Conservation (phyloP, 1,140 invertebrate species). For the Drosophila trapezifrons region DNA sequence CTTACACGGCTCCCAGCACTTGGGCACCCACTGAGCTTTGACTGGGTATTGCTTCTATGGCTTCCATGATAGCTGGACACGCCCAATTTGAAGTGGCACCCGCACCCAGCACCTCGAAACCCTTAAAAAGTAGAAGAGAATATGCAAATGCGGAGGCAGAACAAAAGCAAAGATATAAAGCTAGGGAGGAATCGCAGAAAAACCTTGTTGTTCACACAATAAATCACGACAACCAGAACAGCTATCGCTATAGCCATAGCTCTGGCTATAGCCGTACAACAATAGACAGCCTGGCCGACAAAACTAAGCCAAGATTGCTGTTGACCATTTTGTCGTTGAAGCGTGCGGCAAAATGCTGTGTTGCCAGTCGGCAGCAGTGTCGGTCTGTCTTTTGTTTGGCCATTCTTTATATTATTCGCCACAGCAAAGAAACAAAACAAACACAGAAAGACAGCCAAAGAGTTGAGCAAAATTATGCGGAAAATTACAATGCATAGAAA, state of each 20-base stretch:
- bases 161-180: constrained; percentile 25
- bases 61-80: constrained; percentile 40
- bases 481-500: constrained; percentile 56
- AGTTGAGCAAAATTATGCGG: constrained; percentile 46
- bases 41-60: constrained; percentile 21
- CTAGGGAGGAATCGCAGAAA: constrained; percentile 34
- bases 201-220: constrained; percentile 56
- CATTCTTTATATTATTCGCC: constrained; percentile 44
- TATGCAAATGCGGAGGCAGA: constrained; percentile 45
- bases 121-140: constrained; percentile 13
- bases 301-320: constrained; percentile 50
- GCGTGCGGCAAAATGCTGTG: constrained; percentile 43
- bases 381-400: constrained; percentile 42
- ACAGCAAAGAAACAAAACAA: constrained; percentile 17
- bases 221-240: constrained; percentile 54
- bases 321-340: constrained; percentile 54
- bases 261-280: constrained; percentile 28
- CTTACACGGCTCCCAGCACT: constrained; percentile 18
- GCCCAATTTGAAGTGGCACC: constrained; percentile 47
- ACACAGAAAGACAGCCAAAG: constrained; percentile 7
- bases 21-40: constrained; percentile 41
- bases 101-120: constrained; percentile 22
- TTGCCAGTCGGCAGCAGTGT: constrained; percentile 7
- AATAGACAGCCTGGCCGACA: constrained; percentile 45
- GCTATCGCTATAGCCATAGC: constrained; percentile 18